These are phyloP conservation scores for Oscheius sp. DNA, from an alignment of 1,140 invertebrate species.

Conservation along the genomic window DNA sequence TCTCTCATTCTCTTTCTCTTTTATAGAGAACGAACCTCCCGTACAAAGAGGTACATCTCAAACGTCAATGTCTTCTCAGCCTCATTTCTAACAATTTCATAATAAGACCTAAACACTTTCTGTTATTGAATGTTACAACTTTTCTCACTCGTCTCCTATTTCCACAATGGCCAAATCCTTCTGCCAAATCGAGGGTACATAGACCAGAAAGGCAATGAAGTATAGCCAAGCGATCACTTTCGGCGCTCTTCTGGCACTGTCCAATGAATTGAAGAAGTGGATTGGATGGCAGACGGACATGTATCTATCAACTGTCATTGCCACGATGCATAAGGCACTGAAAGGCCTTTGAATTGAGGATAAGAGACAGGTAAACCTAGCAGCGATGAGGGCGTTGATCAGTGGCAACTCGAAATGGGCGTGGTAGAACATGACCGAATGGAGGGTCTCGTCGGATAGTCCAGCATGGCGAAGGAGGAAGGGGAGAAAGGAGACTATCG, in stretches of 20 bases:
- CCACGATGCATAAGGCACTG: constrained; percentile 52
- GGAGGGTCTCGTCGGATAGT: constrained; percentile 35
- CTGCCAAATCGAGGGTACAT: constrained; percentile 49
- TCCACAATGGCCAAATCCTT: constrained; percentile 22
- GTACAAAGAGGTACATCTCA: constrained; percentile 42
- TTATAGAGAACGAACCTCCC: not conserved
- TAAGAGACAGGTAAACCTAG: constrained; percentile 34
- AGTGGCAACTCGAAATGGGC: constrained; percentile 54
- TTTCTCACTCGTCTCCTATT: not conserved
- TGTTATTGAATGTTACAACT: not conserved
- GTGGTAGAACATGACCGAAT: constrained; percentile 53
- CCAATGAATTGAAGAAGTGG: constrained; percentile 44
- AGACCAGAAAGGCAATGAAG: constrained; percentile 43
- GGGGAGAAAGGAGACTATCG: constrained; percentile 51
- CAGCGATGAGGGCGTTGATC: constrained; percentile 52
- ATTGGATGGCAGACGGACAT: constrained; percentile 52
- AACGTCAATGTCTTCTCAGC: constrained; percentile 20
- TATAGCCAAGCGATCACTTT: constrained; percentile 45
- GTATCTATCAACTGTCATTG: constrained; percentile 55
- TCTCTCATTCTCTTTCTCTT: not conserved
- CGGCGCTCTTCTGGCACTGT: constrained; percentile 33
- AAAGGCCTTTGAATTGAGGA: not conserved
- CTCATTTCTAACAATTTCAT: not conserved
- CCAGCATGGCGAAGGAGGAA: constrained; percentile 50
- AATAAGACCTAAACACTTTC: not conserved